Evolutionary conservation across 2,797 vertebrate genomes (phyloP).

Genomic region (Onychomys torridus): DNA sequence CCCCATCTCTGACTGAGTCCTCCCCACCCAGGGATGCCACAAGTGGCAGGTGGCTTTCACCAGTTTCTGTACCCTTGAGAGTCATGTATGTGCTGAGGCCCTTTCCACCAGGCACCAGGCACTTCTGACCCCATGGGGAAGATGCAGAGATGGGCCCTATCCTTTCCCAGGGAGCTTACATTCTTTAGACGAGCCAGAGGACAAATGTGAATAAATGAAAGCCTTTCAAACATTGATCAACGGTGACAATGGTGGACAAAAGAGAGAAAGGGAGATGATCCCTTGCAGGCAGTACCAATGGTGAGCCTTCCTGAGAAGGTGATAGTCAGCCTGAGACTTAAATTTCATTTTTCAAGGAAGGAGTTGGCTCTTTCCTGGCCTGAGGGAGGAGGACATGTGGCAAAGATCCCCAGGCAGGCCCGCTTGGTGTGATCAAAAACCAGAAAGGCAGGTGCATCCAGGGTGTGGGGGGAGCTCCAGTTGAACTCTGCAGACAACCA

Average conservation of each 20-base stretch:
- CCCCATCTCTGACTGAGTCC: background rate
- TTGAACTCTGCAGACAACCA: accelerated
- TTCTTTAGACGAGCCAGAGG: background rate
- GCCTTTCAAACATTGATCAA: background rate
- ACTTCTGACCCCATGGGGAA: background rate
- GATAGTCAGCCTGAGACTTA: background rate
- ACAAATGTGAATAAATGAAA: background rate
- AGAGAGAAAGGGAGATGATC: background rate
- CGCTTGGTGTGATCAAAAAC: background rate
- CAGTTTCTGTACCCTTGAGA: background rate
- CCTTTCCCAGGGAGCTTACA: accelerated
- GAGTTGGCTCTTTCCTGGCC: background rate
- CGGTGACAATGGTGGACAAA: accelerated
- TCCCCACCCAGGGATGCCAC: background rate
- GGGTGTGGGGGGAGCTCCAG: accelerated
- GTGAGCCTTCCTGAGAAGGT: background rate
- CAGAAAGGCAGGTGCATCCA: background rate
- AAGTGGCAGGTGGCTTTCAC: background rate
- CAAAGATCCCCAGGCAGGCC: background rate
- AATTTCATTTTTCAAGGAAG: background rate
- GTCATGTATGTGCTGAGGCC: accelerated
- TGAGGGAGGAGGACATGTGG: background rate
- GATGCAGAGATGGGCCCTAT: accelerated
- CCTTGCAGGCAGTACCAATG: background rate
- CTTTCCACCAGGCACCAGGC: background rate